Base-by-base conservation (phyloP, 1,140 invertebrate species). In the Pseudomyrmex flavicornis region DNA sequence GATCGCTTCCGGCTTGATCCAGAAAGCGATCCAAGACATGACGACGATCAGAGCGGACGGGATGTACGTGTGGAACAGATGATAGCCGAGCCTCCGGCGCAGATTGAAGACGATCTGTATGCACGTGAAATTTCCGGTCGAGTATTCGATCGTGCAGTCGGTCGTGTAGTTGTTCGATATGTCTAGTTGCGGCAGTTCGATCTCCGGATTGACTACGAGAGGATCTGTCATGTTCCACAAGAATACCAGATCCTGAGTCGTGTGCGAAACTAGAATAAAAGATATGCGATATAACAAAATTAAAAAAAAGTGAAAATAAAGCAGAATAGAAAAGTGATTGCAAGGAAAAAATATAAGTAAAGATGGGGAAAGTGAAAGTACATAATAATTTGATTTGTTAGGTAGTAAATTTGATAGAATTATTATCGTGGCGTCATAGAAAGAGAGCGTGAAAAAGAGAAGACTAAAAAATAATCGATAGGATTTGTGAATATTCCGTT, bases 11-110 rank as follows among this genome's bases (percentile, higher is more conserved):
- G 97, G 97, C 92, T 98, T 98, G 84, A 98, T 98, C 98, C 98
- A 98, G 93, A 98, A 98, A 8, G 97, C 98, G 88, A 98, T 98
- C 97, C 97, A 98, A 12, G 97, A 98, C 97, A 98, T 98, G 82
- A 98, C 97, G 61, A 98, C 98, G 92, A 98, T 98, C 65, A 98
- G 94, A 1, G 97, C 97, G 13, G 97, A 98, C 2, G 98, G 98
- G 89, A 98, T 98, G 93, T 98, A 98, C 0, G 98, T 98, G 93
- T 98, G 98, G 90, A 98, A 98, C 17, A 98, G 94, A 93, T 98
- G 97, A 93, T 98, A 98, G 10, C 97, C 97, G 22, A 98, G 94
- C n/a, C 97, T 95, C 46, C 97, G 95, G 26, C 96, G 95, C 68
- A 98, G 94, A 93, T 97, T 97, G 93, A 98, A 98, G 22, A 98